Percentiles rank a stretch among this genome's conserved stretches.
These are phyloP conservation scores for Abramis brama DNA, from an alignment of 2,113 vertebrate species.

Conservation along the genomic window DNA sequence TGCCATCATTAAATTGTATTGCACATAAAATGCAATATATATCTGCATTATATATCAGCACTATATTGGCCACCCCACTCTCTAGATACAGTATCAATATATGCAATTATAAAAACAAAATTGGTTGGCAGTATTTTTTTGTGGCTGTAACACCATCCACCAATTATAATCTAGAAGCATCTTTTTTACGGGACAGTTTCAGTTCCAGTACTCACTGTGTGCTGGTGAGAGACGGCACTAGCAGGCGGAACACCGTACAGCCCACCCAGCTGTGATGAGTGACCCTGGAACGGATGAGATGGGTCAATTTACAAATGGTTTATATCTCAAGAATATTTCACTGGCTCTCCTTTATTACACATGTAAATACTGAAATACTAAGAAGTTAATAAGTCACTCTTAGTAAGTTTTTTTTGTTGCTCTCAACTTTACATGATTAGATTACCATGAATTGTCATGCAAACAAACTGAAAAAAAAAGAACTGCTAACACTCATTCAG, in stretches of 20 bases:
- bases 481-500: not conserved
- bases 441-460: not conserved
- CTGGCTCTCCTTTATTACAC: not conserved
- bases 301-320: not conserved
- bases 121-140: not conserved
- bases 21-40: not conserved
- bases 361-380: not conserved
- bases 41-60: not conserved
- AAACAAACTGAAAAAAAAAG: not conserved
- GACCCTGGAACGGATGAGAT: conserved; percentile 77
- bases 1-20: not conserved
- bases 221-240: conserved; percentile 82
- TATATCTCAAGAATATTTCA: not conserved
- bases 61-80: not conserved
- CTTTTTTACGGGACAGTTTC: not conserved
- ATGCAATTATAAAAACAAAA: not conserved
- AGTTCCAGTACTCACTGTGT: conserved; percentile 77
- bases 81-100: not conserved
- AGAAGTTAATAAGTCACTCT: not conserved
- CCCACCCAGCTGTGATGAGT: conserved; percentile 86
- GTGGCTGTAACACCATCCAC: not conserved
- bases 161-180: not conserved
- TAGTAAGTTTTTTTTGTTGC: not conserved
- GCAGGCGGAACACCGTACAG: conserved; percentile 82
- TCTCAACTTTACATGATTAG: not conserved